These are phyloP conservation scores for Hippasteria phrygiana DNA, from an alignment of 53 echinoderm and acorn worm species.

Conservation along the genomic window DNA sequence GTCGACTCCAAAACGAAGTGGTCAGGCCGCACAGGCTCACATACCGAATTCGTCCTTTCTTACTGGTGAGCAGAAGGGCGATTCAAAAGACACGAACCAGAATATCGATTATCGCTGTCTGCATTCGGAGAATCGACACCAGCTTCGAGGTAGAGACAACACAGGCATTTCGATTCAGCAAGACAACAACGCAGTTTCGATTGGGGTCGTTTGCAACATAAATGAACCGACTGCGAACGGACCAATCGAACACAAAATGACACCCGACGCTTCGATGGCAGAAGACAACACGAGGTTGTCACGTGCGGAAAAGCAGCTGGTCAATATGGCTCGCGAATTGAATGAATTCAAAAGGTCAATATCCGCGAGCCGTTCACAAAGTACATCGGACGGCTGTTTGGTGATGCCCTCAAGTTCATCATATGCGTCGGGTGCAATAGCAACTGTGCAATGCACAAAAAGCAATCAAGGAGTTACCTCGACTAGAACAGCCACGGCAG, in stretches of 20 bases:
- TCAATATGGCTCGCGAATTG: constrained; percentile 32
- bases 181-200: constrained; percentile 45
- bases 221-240: constrained; percentile 22
- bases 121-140: constrained; percentile 6
- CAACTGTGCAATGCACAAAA: neutral
- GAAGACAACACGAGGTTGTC: neutral
- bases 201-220: constrained; percentile 54
- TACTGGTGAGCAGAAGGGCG: neutral
- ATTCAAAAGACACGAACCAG: neutral
- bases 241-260: neutral
- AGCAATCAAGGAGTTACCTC: neutral
- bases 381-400: constrained; percentile 22
- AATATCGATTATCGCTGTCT: neutral
- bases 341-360: constrained; percentile 4
- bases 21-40: neutral
- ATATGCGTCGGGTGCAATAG: neutral
- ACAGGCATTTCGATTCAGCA: constrained; percentile 4
- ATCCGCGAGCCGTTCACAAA: neutral
- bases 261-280: neutral
- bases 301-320: constrained; percentile 40
- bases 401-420: neutral
- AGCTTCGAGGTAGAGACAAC: neutral
- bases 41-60: neutral
- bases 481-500: neutral
- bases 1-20: neutral